These are phyloP conservation scores for Tautogolabrus adspersus DNA, from an alignment of 2,113 vertebrate genomes.

Conservation along the genomic window DNA sequence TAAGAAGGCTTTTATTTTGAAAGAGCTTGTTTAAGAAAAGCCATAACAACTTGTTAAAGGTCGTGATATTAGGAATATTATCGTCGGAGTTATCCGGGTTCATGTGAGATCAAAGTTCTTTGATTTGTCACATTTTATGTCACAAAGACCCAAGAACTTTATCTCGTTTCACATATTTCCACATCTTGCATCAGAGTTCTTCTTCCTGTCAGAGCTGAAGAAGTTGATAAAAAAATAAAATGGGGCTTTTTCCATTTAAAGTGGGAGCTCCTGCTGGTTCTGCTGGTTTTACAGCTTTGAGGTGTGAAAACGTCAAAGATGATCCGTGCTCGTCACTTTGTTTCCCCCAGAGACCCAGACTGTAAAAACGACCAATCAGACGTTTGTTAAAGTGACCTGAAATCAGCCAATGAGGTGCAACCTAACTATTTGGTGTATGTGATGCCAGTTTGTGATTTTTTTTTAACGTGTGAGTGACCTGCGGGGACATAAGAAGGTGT, in stretches of 20 bases:
- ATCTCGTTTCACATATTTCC: background rate
- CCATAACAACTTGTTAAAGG: no score
- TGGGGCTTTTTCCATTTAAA: background rate
- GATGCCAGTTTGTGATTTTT: background rate
- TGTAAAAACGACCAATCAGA: background rate
- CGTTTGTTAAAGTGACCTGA: background rate
- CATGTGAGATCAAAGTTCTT: no score
- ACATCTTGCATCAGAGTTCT: constrained; percentile 15
- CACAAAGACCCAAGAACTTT: no score
- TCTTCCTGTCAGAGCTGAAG: background rate
- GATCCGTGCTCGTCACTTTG: background rate
- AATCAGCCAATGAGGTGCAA: background rate
- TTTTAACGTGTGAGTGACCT: no score
- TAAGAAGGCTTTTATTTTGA: no score
- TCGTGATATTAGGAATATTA: no score
- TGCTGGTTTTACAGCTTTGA: background rate
- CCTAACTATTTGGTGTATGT: background rate
- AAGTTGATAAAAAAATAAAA: no score
- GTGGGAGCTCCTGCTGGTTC: background rate
- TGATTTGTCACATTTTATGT: no score
- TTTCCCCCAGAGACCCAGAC: background rate
- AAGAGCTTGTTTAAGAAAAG: no score
- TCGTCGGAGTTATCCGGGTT: no score
- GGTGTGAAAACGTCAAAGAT: constrained; percentile 27
- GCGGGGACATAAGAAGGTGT: no score